Base-by-base conservation (phyloP, 2,113 vertebrate species). In the Helogale parvula region DNA sequence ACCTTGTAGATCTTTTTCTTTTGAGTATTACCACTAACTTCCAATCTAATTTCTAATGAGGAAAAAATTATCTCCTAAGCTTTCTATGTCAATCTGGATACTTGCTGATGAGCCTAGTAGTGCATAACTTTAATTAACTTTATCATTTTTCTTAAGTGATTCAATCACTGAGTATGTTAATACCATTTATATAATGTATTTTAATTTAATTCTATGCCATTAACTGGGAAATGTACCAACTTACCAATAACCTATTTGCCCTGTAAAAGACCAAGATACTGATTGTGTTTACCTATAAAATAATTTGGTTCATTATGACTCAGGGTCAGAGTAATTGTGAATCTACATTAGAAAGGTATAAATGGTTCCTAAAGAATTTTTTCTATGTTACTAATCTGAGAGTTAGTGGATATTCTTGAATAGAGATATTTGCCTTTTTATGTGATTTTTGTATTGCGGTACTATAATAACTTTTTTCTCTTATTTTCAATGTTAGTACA, bases 101-200 rank as follows among this genome's bases (percentile, higher is more conserved):
- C 69, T 94, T 57, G 9, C 13, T 95, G 31, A 97, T 97, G 85
- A 98, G 68, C 25, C 33, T 87, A 90, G 60, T 19, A 81, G 87
- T 79, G 38, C 66, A 79, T 21, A 97, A 60, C 90, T 96, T 96
- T 97, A 96, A 97, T 98, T 88, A 97, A 96, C 63, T 77, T 52
- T 84, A 97, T 21, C 69, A 96, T 97, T 97, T 97, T 97, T 97
- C 88, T 92, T 89, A 92, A 96, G 66, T 93, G 0, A 93, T 97
- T 97, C 15, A 76, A 97, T 96, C 82, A 95, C 38, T 52, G 21
- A 77, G 2, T 93, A 74, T 97, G 27, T 93, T 90, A 97, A 88
- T 92, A 80, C 0, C 45, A 95, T 72, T 97, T 84, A 52, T 80
- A 85, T 21, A 79, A 25, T 94, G 50, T 89, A 94, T 94, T 19